Evolutionary conservation across 2,888 invertebrate species (phyloP), one percentile per base, ranked within the genome.

Genomic region (Drosophila borborema): DNA sequence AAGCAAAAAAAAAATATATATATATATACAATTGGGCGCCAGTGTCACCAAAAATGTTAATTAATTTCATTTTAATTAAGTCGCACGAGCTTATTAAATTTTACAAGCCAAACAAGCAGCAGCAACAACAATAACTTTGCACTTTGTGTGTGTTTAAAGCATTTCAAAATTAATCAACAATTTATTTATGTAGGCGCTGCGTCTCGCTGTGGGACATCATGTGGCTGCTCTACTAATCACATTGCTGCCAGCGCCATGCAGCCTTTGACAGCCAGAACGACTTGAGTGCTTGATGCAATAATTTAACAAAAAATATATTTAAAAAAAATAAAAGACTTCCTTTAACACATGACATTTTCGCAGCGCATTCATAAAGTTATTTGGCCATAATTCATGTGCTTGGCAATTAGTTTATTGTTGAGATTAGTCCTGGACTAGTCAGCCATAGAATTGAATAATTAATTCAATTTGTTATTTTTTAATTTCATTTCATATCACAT

Each of bases 51-150:
- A 67, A 67, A 80, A 73, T 73, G 62, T 60, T 74, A 83, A 89
- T 83, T 88, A 89, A 89, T 82, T 89, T 73, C 23, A 72, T 82
- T 82, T 88, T 74, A 86, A 83, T 82, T 74, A 88, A 82, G 72
- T 74, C 65, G 56, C 75, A 58, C 56, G 68, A 67, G 82, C 64
- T 84, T 64, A 75, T 84, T 75, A 78, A 75, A 81, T 75, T 78
- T 64, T 55, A 60, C 72, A 66, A 53, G 63, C 72, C 40, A 63
- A 66, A 68, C 53, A 73, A 28, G 28, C 28, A 23, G 23, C 23
- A 23, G 4, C 23, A 23, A 23, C 23, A 23, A 71, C 66, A 61
- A 51, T 46, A 58, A 43, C 54, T 2, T 23, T 14, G 23, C 49
- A 3, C 40, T 38, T 18, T 41, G 36, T 31, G 53, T 14, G 53